A percentile compares a stretch with the other conserved stretches of the same genome.
These are phyloP conservation scores for Nannospalax galili DNA, from an alignment of 2,113 vertebrate genomes.

Conservation along the genomic window DNA sequence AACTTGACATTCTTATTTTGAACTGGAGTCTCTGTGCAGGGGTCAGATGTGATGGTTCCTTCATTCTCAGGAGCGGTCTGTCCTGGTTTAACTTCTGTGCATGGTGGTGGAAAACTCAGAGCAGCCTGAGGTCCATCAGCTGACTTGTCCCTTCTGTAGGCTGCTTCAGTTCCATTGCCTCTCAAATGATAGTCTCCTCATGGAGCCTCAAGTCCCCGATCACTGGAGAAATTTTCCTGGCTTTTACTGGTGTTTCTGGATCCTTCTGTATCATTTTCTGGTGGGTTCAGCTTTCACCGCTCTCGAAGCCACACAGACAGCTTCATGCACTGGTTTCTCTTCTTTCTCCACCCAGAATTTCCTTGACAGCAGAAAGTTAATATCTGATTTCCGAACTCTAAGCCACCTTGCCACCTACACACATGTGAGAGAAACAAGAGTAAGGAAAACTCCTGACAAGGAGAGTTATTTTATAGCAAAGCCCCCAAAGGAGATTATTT, in stretches of 20 bases:
- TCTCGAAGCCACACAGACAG: background rate
- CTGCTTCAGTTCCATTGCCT: background rate
- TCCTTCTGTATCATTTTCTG: background rate
- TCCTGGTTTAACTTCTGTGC: background rate
- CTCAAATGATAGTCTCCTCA: background rate
- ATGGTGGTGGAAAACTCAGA: background rate
- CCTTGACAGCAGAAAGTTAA: background rate
- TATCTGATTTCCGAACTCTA: background rate
- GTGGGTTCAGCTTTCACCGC: background rate
- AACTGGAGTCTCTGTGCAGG: background rate
- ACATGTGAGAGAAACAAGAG: background rate
- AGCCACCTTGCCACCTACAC: background rate
- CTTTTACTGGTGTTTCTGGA: background rate
- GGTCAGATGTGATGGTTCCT: background rate
- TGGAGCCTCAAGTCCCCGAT: background rate
- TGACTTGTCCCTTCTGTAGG: background rate
- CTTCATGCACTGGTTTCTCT: background rate
- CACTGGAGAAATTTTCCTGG: background rate
- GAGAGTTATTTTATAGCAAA: background rate
- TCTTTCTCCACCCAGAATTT: background rate
- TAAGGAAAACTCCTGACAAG: background rate
- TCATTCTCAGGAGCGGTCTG: background rate
- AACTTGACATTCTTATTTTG: background rate
- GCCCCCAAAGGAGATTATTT: background rate
- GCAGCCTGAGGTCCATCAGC: background rate